phyloP scores from a whole-genome alignment of 2,797 vertebrate species.

The Poeciliopsis infans region DNA sequence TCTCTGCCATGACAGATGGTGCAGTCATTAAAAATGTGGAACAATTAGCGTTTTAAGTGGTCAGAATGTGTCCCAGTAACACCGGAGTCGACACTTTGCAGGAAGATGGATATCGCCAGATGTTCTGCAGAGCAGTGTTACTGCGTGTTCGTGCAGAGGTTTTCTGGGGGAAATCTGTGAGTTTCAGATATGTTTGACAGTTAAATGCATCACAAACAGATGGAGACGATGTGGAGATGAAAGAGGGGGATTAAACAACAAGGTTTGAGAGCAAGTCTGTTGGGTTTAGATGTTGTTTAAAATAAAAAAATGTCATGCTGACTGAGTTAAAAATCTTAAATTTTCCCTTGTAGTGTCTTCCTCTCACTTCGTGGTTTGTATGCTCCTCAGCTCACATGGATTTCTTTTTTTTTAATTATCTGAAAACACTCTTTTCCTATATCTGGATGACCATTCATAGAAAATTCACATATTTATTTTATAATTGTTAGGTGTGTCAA shows the following conservation, averaged over 20 bases:
- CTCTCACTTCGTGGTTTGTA: neutral
- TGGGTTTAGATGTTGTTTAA: neutral
- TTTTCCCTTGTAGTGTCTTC: neutral
- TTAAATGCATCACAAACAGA: neutral
- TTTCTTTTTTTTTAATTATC: neutral
- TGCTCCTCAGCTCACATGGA: neutral
- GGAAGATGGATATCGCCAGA: conserved; percentile 23
- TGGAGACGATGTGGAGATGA: neutral
- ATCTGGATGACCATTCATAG: neutral
- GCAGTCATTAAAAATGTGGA: conserved; percentile 23
- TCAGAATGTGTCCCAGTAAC: conserved; percentile 12
- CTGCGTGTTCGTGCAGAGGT: neutral
- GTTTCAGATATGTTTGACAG: neutral
- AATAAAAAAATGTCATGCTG: neutral
- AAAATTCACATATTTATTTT: neutral
- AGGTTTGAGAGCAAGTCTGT: neutral
- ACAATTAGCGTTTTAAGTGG: conserved; percentile 30
- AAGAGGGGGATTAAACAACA: neutral
- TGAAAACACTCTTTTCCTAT: neutral
- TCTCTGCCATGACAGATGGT: conserved; percentile 25
- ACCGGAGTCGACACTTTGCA: conserved; percentile 12
- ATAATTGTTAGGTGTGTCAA: no score
- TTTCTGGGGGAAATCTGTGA: neutral
- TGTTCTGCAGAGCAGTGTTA: neutral
- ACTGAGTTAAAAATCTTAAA: neutral